Base-by-base conservation (phyloP, 1,140 invertebrate genomes). In the Hesperophylax magnus region DNA sequence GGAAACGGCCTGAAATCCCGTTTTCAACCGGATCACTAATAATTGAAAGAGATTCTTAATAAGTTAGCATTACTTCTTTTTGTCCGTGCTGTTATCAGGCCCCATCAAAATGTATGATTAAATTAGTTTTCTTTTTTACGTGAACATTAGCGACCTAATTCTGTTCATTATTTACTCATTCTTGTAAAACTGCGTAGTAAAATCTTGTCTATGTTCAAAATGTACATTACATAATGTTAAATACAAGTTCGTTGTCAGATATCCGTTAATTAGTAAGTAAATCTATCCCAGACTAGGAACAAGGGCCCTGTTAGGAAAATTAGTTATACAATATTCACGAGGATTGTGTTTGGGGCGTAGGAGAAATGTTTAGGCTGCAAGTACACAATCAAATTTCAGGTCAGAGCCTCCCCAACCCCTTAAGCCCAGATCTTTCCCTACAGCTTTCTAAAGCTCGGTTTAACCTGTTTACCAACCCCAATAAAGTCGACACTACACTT, bases 321-420 rank as follows among this genome's bases (percentile, higher is more conserved):
- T 65, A 24, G 20, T 27, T 34, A 65, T 65, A 65, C 22, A 65
- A 27, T 65, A 65, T 65, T 65, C 61, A 65, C 61, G 61, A 65
- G 61, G 24, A 17, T 24, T 65, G 61, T 5, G 34, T 65, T 15
- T 2, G 61, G 61, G 14, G 61, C 24, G 61, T 65, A 65, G 27
- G 61, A 20, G 61, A 65, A 65, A 65, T 22, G 61, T 27, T 65
- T 27, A 14, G 22, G 17, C 20, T 65, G 24, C 61, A 27, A 14
- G 11, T 27, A 27, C 20, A 24, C 61, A 65, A 65, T 27, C 20
- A 24, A 24, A 15, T 22, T 27, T 65, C 61, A 27, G 61, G 61
- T 65, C 61, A 65, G 24, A 65, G 17, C 61, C 61, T 31, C 27
- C 22, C 24, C 24, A 27, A 17, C 61, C 61, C 61, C 3, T 14